Conservation (phyloP, 2,113 vertebrate genomes). For the Calypte anna region DNA sequence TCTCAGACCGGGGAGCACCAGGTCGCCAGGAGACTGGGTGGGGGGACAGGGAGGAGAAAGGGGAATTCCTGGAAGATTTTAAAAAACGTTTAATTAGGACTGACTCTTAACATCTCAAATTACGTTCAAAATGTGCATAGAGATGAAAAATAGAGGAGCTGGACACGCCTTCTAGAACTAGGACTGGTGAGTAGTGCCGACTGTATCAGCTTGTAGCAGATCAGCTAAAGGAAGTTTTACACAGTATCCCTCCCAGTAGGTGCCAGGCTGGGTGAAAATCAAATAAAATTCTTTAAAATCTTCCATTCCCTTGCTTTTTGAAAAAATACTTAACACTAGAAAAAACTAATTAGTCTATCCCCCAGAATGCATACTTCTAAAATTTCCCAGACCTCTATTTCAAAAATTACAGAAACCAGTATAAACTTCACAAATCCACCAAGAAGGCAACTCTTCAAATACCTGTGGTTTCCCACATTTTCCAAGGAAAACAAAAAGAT, state of each 20-base stretch:
- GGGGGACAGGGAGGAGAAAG: neutral
- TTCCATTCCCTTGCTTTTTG: neutral
- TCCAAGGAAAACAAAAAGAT: conserved; percentile 71
- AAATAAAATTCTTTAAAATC: neutral
- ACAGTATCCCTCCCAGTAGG: neutral
- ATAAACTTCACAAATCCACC: conserved; percentile 48
- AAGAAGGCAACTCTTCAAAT: conserved; percentile 36
- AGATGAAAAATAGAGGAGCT: conserved; percentile 33
- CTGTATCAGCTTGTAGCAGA: neutral
- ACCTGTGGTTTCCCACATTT: conserved; percentile 64
- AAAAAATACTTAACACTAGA: neutral
- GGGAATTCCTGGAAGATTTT: conserved; percentile 54
- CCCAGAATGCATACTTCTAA: conserved; percentile 5
- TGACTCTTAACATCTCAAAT: conserved; percentile 35
- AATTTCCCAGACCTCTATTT: conserved; percentile 30
- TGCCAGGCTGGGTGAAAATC: conserved; percentile 9
- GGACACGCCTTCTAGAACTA: neutral
- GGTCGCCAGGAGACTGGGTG: neutral
- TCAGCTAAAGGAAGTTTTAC: neutral
- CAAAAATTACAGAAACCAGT: conserved; percentile 40
- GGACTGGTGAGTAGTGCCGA: neutral
- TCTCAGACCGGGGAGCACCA: neutral
- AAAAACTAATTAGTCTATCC: neutral
- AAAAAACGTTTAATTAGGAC: conserved; percentile 47
- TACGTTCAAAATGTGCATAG: neutral